Evolutionary conservation across 1,140 invertebrate genomes (phyloP), one percentile per base, ranked within the genome.

Genomic region (Anadara kagoshimensis): DNA sequence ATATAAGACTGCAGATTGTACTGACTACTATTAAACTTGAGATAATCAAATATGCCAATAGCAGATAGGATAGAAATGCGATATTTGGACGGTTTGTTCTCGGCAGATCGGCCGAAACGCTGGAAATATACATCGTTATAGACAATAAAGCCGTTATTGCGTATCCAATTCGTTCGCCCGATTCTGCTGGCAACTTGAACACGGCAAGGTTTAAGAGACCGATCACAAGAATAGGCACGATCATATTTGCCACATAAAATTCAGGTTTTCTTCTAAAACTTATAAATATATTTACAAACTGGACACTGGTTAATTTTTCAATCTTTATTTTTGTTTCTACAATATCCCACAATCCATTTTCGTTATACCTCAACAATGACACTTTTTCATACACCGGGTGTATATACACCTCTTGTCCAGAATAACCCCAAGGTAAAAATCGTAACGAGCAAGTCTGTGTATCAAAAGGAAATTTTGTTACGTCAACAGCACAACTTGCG

Each of bases 381-480:
- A 71, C 61, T 44, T 49, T 53, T 20, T 63, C 12, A 20, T 24
- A 8, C 1, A 53, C 22, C 20, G 53, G 26, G n/a, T 29, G 16
- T 16, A 71, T 63, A 22, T 24, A 20, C 36, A 74, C 43, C 3
- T 49, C 29, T 1, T 51, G 5, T 14, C 8, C 4, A 1, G 5
- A 18, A n/a, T 63, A 56, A 20, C 47, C 51, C 51, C 57, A 62
- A 1, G 22, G 16, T 24, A 20, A 22, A 10, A 64, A 51, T 11
- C 20, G 26, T 12, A 75, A 29, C 14, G 16, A 20, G 44, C 73
- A 75, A 18, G 1, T 45, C 67, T 83, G 82, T 24, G 65, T 75
- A 61, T 83, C 82, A 22, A 75, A 78, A 5, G 82, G 82, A 49
- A 75, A 83, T 64, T 78, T 77, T 2, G 72, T 75, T 24, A 79